Evolutionary conservation across 2,888 invertebrate genomes (phyloP).

Genomic region (Epirrhoe alternata): DNA sequence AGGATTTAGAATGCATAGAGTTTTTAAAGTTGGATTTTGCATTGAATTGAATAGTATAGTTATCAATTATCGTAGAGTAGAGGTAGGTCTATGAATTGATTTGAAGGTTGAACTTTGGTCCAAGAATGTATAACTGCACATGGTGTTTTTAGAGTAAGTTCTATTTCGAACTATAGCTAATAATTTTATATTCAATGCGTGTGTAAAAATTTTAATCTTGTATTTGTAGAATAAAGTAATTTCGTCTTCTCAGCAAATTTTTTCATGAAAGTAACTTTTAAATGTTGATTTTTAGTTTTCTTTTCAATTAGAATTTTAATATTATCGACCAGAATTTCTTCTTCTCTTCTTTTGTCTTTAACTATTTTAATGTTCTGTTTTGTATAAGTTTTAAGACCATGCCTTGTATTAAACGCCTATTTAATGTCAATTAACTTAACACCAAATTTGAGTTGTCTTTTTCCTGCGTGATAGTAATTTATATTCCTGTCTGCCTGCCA

Average conservation of each 20-base stretch:
- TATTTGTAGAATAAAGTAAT: constrained; percentile 13
- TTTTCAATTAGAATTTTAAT: no score
- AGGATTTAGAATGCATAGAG: constrained; percentile 50
- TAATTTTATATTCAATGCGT: constrained; percentile 11
- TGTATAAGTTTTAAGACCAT: not conserved
- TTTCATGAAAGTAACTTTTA: not conserved
- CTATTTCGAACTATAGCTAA: constrained; percentile 38
- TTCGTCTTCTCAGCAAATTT: not conserved
- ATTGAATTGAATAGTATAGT: constrained; percentile 39
- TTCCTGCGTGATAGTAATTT: not conserved
- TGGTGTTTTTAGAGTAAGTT: constrained; percentile 72
- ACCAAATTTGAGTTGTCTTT: not conserved
- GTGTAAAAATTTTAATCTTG: constrained; percentile 37
- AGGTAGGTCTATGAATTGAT: constrained; percentile 62
- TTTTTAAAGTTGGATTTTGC: constrained; percentile 47
- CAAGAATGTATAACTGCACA: constrained; percentile 81
- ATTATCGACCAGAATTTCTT: no score
- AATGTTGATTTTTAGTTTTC: no score
- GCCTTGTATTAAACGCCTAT: not conserved
- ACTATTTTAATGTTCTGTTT: no score
- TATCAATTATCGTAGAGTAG: constrained; percentile 47
- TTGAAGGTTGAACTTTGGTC: constrained; percentile 84
- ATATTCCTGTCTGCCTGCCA: not conserved
- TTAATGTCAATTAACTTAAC: not conserved
- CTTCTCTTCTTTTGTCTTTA: no score